Evolutionary conservation across 64 coral and sea anemone genomes (phyloP), one percentile per base, ranked within the genome.

Genomic region (Dendrophyllia cribrosa): DNA sequence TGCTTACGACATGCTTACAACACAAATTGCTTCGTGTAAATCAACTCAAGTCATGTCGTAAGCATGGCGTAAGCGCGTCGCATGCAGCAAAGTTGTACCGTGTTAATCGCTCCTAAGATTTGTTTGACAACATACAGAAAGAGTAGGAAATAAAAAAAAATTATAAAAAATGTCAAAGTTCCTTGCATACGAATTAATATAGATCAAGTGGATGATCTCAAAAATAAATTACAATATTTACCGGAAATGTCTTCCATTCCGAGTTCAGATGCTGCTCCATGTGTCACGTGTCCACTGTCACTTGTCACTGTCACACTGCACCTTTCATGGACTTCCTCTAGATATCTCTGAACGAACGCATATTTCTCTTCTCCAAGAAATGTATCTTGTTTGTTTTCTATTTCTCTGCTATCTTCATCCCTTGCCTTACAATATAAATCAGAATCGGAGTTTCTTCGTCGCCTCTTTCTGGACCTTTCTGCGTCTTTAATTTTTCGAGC

Each of bases 381-480:
- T 7, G 2, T 15, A 10, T 77, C 49, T 4, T 1, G n/a, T 56
- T 25, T 9, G 7, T n/a, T 24, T 21, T 77, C 50, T 10, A 5
- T 56, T 20, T 77, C 17, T 21, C 19, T 50, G 23, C 0, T 55
- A 7, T 24, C 49, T 21, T 13, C 20, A 22, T 77, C 51, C 7
- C 21, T 77, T 55, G 51, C 48, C 9, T 77, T 58, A n/a, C 20
- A 77, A 13, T 77, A 77, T 50, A 77, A 53, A 10, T 55, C 3
- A 10, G 75, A 77, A 23, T 77, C 75, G 23, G 75, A 77, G 20
- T 77, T 77, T 56, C 50, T 56, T 53, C 50, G 75, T 22, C 48
- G 75, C 16, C 75, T 77, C 11, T 77, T 10, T 21, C 17, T 23
- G 7, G 75, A 45, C 19, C 3, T 51, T 53, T 22, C 49, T 11